Conservation (phyloP, 2,797 vertebrate species). For the Dromococcyx pavoninus region DNA sequence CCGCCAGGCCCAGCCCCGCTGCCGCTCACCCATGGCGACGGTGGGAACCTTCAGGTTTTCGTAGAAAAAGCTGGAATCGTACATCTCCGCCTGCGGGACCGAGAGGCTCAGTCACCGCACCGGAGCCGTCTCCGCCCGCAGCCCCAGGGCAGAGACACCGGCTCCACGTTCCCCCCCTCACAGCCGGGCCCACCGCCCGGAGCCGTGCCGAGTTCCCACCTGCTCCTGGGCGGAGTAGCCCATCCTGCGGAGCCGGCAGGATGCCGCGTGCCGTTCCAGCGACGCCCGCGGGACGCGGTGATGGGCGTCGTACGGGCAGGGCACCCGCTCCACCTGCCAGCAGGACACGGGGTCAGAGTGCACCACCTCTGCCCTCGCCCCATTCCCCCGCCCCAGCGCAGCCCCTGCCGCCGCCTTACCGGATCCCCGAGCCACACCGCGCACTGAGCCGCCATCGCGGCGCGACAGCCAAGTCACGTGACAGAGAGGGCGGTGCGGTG, state of each 20-base stretch:
- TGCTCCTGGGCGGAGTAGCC: slow-evolving; percentile 88
- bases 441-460: rapidly evolving
- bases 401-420: background rate
- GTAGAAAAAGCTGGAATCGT: slow-evolving; percentile 83
- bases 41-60: slow-evolving; percentile 78
- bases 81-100: slow-evolving; percentile 81
- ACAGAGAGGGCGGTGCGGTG: background rate
- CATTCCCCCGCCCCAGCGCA: no score
- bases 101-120: background rate
- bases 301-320: slow-evolving; percentile 85
- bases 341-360: background rate
- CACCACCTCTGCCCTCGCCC: no score
- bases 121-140: background rate
- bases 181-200: background rate
- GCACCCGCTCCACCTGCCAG: slow-evolving; percentile 75
- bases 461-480: rapidly evolving
- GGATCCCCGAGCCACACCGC: background rate
- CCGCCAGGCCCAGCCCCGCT: background rate
- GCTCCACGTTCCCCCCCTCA: no score
- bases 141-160: background rate
- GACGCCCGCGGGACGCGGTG: slow-evolving; percentile 85
- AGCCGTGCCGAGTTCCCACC: slow-evolving; percentile 66
- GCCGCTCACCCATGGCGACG: slow-evolving; percentile 84
- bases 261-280: slow-evolving; percentile 83
- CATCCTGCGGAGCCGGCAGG: slow-evolving; percentile 81